Conservation (phyloP, 2,113 vertebrate species). For the Camelus bactrianus region DNA sequence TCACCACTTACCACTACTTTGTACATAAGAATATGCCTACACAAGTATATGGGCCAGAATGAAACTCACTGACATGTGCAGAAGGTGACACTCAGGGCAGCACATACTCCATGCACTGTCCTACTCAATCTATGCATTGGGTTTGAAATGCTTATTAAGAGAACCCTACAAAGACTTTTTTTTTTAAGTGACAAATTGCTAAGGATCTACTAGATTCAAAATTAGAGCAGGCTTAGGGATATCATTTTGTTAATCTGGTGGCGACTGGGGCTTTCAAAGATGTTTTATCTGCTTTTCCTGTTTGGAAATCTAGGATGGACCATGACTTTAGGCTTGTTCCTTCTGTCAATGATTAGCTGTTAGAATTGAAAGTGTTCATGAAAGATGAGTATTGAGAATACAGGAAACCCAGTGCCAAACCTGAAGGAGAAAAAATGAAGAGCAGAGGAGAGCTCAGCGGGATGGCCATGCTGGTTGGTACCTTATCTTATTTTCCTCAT, state of each 20-base stretch:
- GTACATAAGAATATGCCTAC: neutral
- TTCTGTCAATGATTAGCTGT: neutral
- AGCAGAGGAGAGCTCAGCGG: neutral
- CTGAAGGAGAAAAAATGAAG: neutral
- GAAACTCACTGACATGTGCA: neutral
- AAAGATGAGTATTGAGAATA: neutral
- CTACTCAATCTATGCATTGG: neutral
- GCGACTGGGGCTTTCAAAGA: neutral
- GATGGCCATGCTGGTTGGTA: conserved; percentile 66
- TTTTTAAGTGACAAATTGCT: neutral
- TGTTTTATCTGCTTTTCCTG: neutral
- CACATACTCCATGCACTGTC: neutral
- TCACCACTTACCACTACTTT: neutral
- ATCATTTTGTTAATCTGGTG: neutral
- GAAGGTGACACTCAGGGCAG: neutral
- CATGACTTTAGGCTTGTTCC: neutral
- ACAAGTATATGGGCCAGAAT: neutral
- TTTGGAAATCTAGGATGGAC: neutral
- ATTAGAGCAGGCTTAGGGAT: neutral
- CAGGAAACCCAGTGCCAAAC: neutral
- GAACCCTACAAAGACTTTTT: neutral
- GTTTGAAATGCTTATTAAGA: conserved; percentile 22
- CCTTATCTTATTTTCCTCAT: conserved; percentile 82
- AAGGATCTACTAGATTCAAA: neutral
- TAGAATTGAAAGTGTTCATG: neutral